Base-by-base conservation (phyloP, 2,113 vertebrate genomes). In the Istiophorus platypterus region DNA sequence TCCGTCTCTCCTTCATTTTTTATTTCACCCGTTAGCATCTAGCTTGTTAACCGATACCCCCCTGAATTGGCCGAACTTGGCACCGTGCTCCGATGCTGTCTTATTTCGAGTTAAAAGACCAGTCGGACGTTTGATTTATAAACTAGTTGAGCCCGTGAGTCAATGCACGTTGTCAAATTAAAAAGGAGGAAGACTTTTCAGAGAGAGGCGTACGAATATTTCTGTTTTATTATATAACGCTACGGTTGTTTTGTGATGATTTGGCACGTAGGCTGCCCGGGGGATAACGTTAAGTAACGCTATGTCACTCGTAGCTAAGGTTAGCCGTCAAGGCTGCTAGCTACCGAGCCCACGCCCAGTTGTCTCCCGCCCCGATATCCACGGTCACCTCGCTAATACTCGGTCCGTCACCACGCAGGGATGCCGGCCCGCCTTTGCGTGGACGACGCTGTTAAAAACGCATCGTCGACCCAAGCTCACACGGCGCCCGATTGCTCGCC, bases 271-370 rank as follows among this genome's bases (percentile, higher is more conserved):
- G 15, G 20, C n/a, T 4, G 47, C 42, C 51, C 7, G 7, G 18
- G 18, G 12, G 9, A 18, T 27, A 24, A 31, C 34, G 64, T 79
- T 37, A 39, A 81, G 65, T 80, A 49, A 67, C 37, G 79, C 59
- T 47, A 61, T 80, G 58, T 61, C 56, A 80, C 41, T 15, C 37
- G 69, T 26, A 41, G 88, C 80, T 71, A 78, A n/a, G 29, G 59
- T 81, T 88, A 88, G 87, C 89, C 12, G 18, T 62, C 7, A 24
- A 66, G 4, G 69, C 51, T 69, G 84, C 83, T 91, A 87, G 91
- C 85, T 85, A 76, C 74, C 88, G 9, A 89, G 88, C 78, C 89
- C n/a, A 90, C 92, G 89, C 91, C 91, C 91, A 84, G 47, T 59
- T 66, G 52, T 49, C 67, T 58, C 39, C 68, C 22, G 45, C 61